phyloP scores from a whole-genome alignment of 2,888 invertebrate genomes.

The Yponomeuta malinellus region DNA sequence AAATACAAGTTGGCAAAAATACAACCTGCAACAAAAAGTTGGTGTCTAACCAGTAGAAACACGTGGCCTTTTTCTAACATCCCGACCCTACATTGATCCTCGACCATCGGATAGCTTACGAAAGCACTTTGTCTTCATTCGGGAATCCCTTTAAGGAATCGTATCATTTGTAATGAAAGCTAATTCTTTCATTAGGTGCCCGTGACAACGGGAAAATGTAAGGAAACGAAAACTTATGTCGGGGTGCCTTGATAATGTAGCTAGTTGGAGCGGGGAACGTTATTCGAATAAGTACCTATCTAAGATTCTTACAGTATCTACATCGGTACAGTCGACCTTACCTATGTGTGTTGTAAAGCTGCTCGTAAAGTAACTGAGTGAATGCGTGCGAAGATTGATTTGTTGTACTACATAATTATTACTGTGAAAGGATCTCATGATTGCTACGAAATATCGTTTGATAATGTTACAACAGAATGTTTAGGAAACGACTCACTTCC shows the following conservation, averaged over 20 bases:
- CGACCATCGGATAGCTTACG: constrained; percentile 59
- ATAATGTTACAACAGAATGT: too few species aligned
- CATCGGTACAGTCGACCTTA: too few species aligned
- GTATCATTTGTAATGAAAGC: constrained; percentile 74
- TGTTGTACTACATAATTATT: too few species aligned
- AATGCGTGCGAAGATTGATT: too few species aligned
- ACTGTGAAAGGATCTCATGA: too few species aligned
- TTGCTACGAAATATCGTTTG: too few species aligned
- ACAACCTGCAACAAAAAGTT: background rate
- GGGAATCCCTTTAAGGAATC: constrained; percentile 72
- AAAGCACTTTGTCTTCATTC: constrained; percentile 69
- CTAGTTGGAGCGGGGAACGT: background rate
- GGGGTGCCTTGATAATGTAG: constrained; percentile 6
- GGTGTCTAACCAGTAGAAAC: background rate
- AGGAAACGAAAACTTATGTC: constrained; percentile 58
- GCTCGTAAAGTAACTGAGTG: too few species aligned
- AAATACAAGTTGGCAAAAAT: too few species aligned
- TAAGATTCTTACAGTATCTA: too few species aligned
- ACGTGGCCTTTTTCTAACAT: background rate
- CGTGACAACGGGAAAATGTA: constrained; percentile 70
- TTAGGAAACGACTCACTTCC: too few species aligned
- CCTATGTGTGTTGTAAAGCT: too few species aligned
- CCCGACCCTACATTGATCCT: constrained; percentile 45
- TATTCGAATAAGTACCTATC: background rate
- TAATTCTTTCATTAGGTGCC: constrained; percentile 74